Conservation (phyloP, 2,113 vertebrate genomes). For the Dunckerocampus dactyliophorus region DNA sequence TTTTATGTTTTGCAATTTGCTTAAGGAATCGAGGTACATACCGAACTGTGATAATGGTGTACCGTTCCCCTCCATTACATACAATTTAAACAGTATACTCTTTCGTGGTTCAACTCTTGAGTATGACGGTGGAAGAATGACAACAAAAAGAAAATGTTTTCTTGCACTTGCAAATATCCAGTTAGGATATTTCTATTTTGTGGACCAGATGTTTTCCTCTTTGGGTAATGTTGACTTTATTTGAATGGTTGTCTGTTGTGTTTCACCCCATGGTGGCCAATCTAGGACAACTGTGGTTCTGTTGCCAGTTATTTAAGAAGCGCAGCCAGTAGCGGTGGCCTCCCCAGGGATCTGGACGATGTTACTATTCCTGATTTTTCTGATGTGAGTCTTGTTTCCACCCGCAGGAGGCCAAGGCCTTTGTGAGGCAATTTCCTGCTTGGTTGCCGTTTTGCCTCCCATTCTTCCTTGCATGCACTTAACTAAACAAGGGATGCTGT, state of each 20-base stretch:
- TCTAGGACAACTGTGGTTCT: slow-evolving; percentile 65
- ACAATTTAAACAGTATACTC: too few species aligned
- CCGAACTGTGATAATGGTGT: too few species aligned
- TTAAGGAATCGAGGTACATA: too few species aligned
- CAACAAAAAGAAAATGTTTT: too few species aligned
- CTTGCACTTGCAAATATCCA: not conserved
- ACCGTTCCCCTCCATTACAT: too few species aligned
- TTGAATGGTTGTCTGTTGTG: slow-evolving; percentile 17
- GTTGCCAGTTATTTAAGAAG: slow-evolving; percentile 67
- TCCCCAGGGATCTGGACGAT: slow-evolving; percentile 62
- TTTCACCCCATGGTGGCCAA: slow-evolving; percentile 48
- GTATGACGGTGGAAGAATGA: too few species aligned
- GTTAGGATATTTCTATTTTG: too few species aligned
- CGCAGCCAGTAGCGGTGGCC: slow-evolving; percentile 40
- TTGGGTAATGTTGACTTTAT: not conserved
- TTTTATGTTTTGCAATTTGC: too few species aligned
- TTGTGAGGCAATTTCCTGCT: not conserved
- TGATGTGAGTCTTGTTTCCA: slow-evolving; percentile 46
- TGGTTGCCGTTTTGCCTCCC: not conserved
- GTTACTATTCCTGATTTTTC: slow-evolving; percentile 69
- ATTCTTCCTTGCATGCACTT: slow-evolving; percentile 5
- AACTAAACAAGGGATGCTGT: not conserved
- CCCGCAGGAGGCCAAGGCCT: not conserved
- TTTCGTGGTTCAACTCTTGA: too few species aligned
- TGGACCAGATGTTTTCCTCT: not conserved